Evolutionary conservation across 2,113 vertebrate genomes (phyloP).

Genomic region (Erinaceus europaeus): DNA sequence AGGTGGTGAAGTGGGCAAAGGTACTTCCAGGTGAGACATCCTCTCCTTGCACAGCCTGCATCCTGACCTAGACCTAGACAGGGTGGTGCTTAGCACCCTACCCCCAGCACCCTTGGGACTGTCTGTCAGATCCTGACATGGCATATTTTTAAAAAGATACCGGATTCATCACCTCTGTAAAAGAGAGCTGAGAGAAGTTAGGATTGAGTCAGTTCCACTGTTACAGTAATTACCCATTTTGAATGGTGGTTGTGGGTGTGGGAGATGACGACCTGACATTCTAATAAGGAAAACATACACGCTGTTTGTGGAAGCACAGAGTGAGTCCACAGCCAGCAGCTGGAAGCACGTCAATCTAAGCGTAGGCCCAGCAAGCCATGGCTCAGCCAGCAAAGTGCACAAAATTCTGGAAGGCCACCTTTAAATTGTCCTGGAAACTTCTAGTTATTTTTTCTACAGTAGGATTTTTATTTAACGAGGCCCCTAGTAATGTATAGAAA

Average conservation of each 20-base stretch:
- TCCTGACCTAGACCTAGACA: fast-evolving
- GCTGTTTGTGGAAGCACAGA: not conserved
- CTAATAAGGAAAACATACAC: not conserved
- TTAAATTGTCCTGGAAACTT: not conserved
- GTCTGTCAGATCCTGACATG: no score
- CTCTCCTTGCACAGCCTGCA: not conserved
- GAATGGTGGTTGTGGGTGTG: not conserved
- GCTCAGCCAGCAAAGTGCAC: no score
- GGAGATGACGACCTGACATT: not conserved
- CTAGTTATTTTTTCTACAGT: not conserved
- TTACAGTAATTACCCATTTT: not conserved
- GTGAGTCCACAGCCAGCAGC: not conserved
- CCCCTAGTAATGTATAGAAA: not conserved
- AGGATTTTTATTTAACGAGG: not conserved
- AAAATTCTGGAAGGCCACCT: no score
- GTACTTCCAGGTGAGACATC: slow-evolving; percentile 93
- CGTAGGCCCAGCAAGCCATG: no score
- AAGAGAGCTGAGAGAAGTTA: no score
- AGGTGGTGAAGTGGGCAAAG: slow-evolving; percentile 99
- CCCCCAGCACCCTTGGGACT: no score
- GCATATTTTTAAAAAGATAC: no score
- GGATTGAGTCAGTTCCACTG: not conserved
- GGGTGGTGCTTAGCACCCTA: fast-evolving
- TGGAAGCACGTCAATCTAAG: no score
- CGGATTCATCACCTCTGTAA: no score